Conservation (phyloP, 1,140 invertebrate species). For the Popillia japonica region DNA sequence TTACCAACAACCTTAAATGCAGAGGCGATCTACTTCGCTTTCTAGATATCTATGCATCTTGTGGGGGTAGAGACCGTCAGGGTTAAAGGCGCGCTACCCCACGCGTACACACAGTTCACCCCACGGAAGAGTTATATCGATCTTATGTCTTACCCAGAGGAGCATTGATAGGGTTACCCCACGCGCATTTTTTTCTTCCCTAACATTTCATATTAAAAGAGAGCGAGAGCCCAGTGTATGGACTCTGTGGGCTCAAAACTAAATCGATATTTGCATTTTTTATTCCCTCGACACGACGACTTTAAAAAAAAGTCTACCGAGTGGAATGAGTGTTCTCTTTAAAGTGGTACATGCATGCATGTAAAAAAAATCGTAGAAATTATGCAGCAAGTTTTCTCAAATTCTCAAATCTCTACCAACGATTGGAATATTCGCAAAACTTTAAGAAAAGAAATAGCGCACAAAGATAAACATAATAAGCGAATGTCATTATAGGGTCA, state of each 20-base stretch:
- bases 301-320: no score
- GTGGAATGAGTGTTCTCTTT: no score
- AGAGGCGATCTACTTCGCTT: background rate
- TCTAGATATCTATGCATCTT: background rate
- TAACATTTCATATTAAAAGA: slow-evolving; percentile 2
- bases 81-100: slow-evolving; percentile 22
- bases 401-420: no score
- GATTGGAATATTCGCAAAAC: no score
- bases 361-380: no score
- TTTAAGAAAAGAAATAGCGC: no score
- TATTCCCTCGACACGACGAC: background rate
- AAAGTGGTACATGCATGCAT: no score
- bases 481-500: no score
- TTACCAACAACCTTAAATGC: background rate
- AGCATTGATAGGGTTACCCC: slow-evolving; percentile 4
- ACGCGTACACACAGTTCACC: slow-evolving; percentile 51
- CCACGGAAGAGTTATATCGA: slow-evolving; percentile 62
- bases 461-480: no score
- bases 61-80: background rate
- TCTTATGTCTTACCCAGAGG: slow-evolving; percentile 59
- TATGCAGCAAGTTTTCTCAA: no score
- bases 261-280: slow-evolving; percentile 17
- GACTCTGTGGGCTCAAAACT: no score
- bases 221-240: background rate
- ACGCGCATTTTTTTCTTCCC: background rate